Conservation (phyloP, 2,113 vertebrate genomes). For the Alethe diademata region DNA sequence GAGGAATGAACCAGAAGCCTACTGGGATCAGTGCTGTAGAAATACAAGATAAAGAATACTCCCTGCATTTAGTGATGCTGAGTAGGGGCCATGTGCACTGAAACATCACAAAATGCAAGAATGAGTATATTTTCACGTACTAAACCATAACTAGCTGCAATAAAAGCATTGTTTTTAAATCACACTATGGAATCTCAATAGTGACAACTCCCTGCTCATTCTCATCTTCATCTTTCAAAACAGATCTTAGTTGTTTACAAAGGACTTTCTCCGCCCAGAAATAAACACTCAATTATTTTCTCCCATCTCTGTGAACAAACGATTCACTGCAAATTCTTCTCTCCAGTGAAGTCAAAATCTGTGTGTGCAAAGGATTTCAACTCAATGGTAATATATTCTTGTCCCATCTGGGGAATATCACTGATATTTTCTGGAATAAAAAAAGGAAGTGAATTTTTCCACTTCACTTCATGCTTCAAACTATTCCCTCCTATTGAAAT, state of each 20-base stretch:
- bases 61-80: not conserved
- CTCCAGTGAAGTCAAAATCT: constrained; percentile 13
- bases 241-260: not conserved
- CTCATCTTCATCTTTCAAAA: constrained; percentile 14
- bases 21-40: not conserved
- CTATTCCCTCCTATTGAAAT: constrained; percentile 36
- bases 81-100: not conserved
- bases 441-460: constrained; percentile 49
- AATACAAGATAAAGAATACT: not conserved
- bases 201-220: not conserved
- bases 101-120: not conserved
- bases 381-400: not conserved
- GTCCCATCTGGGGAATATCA: not conserved
- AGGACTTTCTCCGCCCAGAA: not conserved
- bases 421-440: constrained; percentile 28
- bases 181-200: not conserved
- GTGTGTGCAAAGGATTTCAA: not conserved
- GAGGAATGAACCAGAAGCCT: not conserved
- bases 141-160: not conserved
- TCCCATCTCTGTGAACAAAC: constrained; percentile 23
- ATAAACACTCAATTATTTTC: not conserved
- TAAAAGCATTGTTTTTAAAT: not conserved
- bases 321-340: not conserved
- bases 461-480: constrained; percentile 61
- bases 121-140: not conserved